Conservation (phyloP, 1,140 invertebrate genomes). For the Pectinophora gossypiella region DNA sequence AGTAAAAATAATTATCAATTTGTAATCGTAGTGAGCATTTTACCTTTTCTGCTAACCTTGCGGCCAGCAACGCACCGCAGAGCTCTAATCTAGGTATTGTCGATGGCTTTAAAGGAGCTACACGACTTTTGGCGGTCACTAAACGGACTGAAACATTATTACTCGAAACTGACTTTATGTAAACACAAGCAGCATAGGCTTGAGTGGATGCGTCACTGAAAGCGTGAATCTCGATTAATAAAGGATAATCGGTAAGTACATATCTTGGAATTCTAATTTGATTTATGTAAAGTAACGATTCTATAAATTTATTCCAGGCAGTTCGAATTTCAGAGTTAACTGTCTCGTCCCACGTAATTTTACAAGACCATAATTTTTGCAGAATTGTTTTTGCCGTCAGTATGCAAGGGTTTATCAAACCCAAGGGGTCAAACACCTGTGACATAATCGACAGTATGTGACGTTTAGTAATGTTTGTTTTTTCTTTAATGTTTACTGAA, state of each 20-base stretch:
- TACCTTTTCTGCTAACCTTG: constrained; percentile 8
- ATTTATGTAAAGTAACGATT: neutral
- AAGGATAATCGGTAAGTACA: neutral
- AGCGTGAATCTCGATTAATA: neutral
- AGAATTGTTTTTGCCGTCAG: constrained; percentile 15
- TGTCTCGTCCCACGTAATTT: constrained; percentile 17
- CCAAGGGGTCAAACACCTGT: constrained; percentile 22
- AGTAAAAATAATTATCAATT: constrained; percentile 5
- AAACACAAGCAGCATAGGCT: constrained; percentile 1
- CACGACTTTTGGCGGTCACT: constrained; percentile 4
- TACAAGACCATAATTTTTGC: constrained; percentile 16
- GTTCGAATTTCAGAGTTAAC: constrained; percentile 11
- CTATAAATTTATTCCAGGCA: neutral
- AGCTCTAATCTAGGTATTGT: constrained; percentile 14
- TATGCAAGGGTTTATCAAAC: constrained; percentile 15
- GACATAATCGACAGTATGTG: constrained; percentile 17
- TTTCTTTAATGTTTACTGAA: constrained; percentile 7
- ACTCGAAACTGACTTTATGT: neutral
- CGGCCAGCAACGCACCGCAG: constrained; percentile 8
- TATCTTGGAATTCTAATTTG: constrained; percentile 1
- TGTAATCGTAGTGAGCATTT: constrained; percentile 6
- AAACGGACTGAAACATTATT: neutral
- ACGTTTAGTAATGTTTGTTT: constrained; percentile 15
- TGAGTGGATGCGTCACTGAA: constrained; percentile 2
- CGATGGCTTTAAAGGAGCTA: constrained; percentile 4